Conservation (phyloP, 2,888 invertebrate genomes). For the Crepidodera aurea region DNA sequence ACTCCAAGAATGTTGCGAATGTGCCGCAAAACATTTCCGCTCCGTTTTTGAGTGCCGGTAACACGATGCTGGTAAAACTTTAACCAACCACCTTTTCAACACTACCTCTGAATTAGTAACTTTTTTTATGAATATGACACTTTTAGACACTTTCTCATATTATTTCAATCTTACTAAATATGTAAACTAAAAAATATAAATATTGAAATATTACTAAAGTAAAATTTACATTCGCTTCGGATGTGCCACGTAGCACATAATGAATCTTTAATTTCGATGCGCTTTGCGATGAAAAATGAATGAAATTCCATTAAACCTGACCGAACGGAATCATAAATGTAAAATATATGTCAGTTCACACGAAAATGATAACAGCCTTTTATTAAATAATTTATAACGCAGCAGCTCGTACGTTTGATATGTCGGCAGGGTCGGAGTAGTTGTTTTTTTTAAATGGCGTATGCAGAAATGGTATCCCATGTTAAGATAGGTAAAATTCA, state of each 20-base stretch:
- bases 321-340: conserved; percentile 20
- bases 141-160: too few relatives aligned
- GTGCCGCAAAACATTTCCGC: too few relatives aligned
- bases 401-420: not conserved
- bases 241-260: conserved; percentile 5
- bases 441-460: too few relatives aligned
- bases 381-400: conserved; percentile 30
- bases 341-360: conserved; percentile 25
- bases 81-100: too few relatives aligned
- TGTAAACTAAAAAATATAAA: not conserved
- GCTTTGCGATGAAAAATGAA: conserved; percentile 27
- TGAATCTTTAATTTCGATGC: conserved; percentile 24
- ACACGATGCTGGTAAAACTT: too few relatives aligned
- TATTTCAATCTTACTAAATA: too few relatives aligned
- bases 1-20: too few relatives aligned
- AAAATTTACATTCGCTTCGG: not conserved
- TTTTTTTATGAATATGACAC: too few relatives aligned
- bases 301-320: conserved; percentile 24
- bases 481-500: too few relatives aligned
- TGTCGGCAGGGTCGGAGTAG: not conserved
- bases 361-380: conserved; percentile 27
- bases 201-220: conserved; percentile 1
- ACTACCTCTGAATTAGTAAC: too few relatives aligned
- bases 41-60: too few relatives aligned
- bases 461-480: too few relatives aligned